phyloP scores from a whole-genome alignment of 2,888 invertebrate genomes.

The Muscina levida region DNA sequence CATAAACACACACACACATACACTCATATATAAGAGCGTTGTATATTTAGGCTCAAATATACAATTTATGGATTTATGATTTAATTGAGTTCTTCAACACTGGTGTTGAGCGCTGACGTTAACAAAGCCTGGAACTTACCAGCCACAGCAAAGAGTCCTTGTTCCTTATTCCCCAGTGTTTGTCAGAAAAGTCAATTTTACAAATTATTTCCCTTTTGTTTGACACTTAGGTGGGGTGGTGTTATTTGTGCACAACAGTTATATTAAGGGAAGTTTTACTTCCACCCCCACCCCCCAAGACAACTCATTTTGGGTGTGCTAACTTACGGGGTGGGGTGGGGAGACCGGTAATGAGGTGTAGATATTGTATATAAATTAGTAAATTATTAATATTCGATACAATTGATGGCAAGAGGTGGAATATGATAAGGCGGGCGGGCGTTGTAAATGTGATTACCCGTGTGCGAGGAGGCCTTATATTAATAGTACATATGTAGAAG shows the following conservation, averaged over 20 bases:
- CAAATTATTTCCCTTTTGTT: constrained; percentile 27
- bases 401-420: neutral
- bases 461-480: too few species aligned
- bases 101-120: neutral
- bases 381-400: constrained; percentile 52
- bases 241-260: neutral
- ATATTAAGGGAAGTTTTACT: constrained; percentile 24
- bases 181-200: constrained; percentile 29
- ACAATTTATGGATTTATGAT: constrained; percentile 59
- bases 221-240: neutral
- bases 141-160: too few species aligned
- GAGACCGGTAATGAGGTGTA: constrained; percentile 47
- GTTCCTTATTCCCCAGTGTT: neutral
- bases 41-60: neutral
- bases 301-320: constrained; percentile 9
- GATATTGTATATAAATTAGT: constrained; percentile 62
- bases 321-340: too few species aligned
- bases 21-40: neutral
- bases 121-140: neutral
- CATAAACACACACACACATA: too few species aligned
- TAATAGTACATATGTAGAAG: too few species aligned
- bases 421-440: neutral
- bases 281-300: neutral
- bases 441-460: neutral
- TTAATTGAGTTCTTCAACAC: constrained; percentile 52